Evolutionary conservation across 2,888 invertebrate genomes (phyloP).

Genomic region (Chydorus sphaericus): DNA sequence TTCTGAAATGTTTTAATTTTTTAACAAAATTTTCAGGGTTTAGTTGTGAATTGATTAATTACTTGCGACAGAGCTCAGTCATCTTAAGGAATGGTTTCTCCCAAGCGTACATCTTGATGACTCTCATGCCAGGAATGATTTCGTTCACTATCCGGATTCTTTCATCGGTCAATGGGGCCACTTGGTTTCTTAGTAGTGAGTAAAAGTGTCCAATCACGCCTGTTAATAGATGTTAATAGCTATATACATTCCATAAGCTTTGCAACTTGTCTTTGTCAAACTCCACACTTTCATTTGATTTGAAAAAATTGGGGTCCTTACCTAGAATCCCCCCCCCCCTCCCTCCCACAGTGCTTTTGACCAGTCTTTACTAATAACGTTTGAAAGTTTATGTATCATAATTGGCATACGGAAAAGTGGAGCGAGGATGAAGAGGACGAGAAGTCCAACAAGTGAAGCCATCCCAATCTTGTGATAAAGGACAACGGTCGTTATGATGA

Average conservation of each 20-base stretch:
- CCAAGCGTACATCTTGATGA: conserved; percentile 43
- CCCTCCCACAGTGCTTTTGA: too few species aligned
- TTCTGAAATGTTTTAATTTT: too few species aligned
- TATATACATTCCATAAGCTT: too few species aligned
- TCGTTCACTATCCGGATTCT: conserved; percentile 38
- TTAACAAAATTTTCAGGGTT: too few species aligned
- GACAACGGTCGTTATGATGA: conserved; percentile 59
- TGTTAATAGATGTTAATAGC: too few species aligned
- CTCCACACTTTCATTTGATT: too few species aligned
- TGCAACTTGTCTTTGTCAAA: too few species aligned
- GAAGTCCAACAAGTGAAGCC: conserved; percentile 57
- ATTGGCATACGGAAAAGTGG: conserved; percentile 78
- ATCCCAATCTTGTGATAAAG: conserved; percentile 61
- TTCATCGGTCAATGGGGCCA: conserved; percentile 35
- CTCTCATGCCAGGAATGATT: conserved; percentile 36
- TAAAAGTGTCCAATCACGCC: conserved; percentile 29
- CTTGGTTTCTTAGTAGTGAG: conserved; percentile 29
- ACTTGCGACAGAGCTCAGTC: conserved; percentile 10
- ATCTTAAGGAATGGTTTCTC: conserved; percentile 35
- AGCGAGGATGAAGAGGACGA: conserved; percentile 58
- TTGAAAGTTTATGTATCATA: too few species aligned
- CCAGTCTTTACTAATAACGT: too few species aligned
- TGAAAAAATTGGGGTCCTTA: too few species aligned
- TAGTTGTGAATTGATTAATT: too few species aligned
- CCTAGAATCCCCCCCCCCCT: too few species aligned